Evolutionary conservation across 2,797 vertebrate genomes (phyloP), one percentile per base, ranked within the genome.

Genomic region (Astyanax mexicanus): DNA sequence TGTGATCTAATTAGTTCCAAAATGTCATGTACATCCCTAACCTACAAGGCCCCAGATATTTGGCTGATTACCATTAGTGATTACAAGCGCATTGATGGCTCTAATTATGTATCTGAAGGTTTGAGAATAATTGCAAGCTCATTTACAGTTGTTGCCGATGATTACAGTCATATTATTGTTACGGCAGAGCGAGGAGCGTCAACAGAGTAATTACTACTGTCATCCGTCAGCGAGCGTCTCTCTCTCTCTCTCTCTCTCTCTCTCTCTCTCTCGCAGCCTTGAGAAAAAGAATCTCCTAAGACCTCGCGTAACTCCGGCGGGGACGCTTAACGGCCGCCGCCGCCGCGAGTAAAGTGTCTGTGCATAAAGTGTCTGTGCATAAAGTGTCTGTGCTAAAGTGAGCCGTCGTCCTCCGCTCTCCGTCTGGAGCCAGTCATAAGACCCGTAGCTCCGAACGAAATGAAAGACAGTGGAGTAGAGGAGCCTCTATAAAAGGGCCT

Each of bases 41-140:
- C 83, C 62, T 15, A 80, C 80, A 81, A 81, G 84, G 84, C 51
- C 73, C 80, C 37, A 42, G 57, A 64, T 86, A 80, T 85, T 81
- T 78, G 86, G 83, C 81, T 69, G 81, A 83, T 89, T 87, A 88
- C 74, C 78, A 82, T 91, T 86, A 87, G 74, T 75, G 80, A 84
- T 88, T 88, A 88, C 67, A 86, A 70, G 83, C 74, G 67, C 77
- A 75, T 67, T 45, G 58, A 80, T 83, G 76, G 67, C 68, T 47
- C 66, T 83, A 61, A 80, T 84, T 80, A 81, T 74, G 44, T 42
- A 73, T 58, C 29, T 57, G 72, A 79, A 76, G 60, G 47, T 71
- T 35, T 67, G 11, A 17, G 61, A 75, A 78, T 61, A 52, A 52
- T 60, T 68, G 54, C 8, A 13, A 64, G 74, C 37, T 65, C 44